Conservation (phyloP, 2,888 invertebrate species). For the Megamerina dolium region DNA sequence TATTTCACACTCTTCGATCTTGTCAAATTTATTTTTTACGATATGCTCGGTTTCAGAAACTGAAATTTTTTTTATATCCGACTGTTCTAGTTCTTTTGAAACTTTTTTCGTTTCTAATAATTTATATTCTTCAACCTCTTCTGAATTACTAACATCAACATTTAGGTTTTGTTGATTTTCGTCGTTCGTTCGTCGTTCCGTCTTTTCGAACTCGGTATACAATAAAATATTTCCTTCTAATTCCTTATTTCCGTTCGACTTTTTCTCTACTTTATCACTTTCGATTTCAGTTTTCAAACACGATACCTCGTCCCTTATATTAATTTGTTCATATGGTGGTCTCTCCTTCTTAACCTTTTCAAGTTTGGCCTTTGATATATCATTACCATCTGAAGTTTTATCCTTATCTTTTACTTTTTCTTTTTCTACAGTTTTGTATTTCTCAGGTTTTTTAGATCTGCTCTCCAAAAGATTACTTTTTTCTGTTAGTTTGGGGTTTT, state of each 20-base stretch:
- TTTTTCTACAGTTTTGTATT: slow-evolving; percentile 3
- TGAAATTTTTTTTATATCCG: neutral
- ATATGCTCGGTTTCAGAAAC: neutral
- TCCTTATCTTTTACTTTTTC: neutral
- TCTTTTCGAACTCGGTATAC: neutral
- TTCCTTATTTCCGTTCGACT: neutral
- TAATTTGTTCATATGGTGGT: too few species aligned
- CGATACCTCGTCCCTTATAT: too few species aligned
- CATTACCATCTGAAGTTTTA: too few species aligned
- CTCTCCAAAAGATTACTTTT: slow-evolving; percentile 9
- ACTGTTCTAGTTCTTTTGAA: neutral
- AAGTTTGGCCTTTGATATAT: too few species aligned
- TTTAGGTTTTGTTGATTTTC: too few species aligned
- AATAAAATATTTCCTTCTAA: neutral
- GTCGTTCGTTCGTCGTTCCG: too few species aligned
- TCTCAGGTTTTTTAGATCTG: neutral
- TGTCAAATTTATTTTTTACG: neutral
- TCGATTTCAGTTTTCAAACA: neutral
- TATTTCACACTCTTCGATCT: neutral
- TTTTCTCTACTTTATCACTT: neutral
- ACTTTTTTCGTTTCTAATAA: neutral
- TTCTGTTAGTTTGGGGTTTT: slow-evolving; percentile 23
- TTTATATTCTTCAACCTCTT: neutral
- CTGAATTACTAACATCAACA: neutral
- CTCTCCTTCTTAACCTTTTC: too few species aligned